Conservation (phyloP, 2,888 invertebrate genomes). For the Heliothis peltigera region DNA sequence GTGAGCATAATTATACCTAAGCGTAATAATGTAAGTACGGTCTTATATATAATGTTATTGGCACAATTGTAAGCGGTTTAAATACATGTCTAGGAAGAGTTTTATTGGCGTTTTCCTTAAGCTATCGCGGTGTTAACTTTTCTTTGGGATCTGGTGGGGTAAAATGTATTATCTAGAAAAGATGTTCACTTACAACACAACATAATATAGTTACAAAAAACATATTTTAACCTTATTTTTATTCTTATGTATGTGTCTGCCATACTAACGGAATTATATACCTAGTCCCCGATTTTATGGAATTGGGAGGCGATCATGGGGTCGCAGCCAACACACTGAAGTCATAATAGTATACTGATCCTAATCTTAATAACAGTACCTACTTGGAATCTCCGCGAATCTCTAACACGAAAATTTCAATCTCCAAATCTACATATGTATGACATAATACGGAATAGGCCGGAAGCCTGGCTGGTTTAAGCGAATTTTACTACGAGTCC, state of each 20-base stretch:
- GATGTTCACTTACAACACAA: too few relatives aligned
- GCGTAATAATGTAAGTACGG: constrained; percentile 24
- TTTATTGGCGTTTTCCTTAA: constrained; percentile 34
- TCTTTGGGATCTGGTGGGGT: neutral
- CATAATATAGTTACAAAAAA: too few relatives aligned
- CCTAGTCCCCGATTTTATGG: too few relatives aligned
- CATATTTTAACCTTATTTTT: too few relatives aligned
- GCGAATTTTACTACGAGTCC: neutral
- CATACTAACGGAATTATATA: too few relatives aligned
- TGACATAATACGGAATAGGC: neutral
- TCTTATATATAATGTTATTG: constrained; percentile 37
- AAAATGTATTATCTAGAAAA: too few relatives aligned
- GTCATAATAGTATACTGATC: too few relatives aligned
- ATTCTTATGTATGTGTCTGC: too few relatives aligned
- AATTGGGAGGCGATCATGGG: too few relatives aligned
- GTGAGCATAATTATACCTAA: constrained; percentile 40
- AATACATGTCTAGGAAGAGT: constrained; percentile 19
- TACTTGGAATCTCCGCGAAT: neutral
- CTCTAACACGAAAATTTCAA: neutral
- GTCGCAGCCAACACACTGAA: too few relatives aligned
- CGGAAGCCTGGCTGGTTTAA: neutral
- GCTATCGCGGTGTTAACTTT: constrained; percentile 3
- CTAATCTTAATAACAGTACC: neutral
- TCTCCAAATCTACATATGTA: neutral
- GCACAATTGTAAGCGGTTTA: constrained; percentile 29